Evolutionary conservation across 2,888 invertebrate species (phyloP), one percentile per base, ranked within the genome.

Genomic region (Drosophila colorata): DNA sequence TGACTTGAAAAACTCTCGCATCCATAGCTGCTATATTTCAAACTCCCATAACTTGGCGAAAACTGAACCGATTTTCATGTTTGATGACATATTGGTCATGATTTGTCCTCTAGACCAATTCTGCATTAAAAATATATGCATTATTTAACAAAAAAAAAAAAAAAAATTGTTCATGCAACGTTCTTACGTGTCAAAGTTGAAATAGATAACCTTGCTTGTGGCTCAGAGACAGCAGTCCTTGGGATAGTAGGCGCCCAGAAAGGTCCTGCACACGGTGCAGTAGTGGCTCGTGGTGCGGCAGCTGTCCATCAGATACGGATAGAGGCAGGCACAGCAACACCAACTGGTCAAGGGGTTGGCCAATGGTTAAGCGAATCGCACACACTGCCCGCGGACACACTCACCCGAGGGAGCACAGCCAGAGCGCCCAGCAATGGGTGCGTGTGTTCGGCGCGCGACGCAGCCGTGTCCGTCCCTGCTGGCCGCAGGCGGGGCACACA

Each of bases 301-400:
- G 25, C 53, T 58, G 4, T 61, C n/a, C 52, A 57, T 28, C 18
- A 71, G 14, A 33, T 80, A 80, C 0, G 83, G 80, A 35, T 51
- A 77, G 11, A 71, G 33, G 14, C 78, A 78, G 44, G 77, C 68
- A 35, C 78, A 79, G 60, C 77, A 79, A 56, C 80, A 79, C 78
- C 84, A 79, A 0, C 78, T 78, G 40, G 14, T 2, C 20, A n/a
- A n/a, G n/a, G n/a, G n/a, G 4, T 2, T 6, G 28, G 13, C 13
- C 33, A 33, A 16, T 16, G n/a, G 25, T 35, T 18, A 18, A 38
- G 13, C 31, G 4, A 14, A 14, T 16, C 8, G 49, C 14, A 52
- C 40, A n/a, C 35, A 37, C 14, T 4, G 1, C 7, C n/a, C 35
- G 14, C 5, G 13, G 13, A 2, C 35, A n/a, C 8, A 66, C 66